Evolutionary conservation across 2,113 vertebrate species (phyloP), one percentile per base, ranked within the genome.

Genomic region (Lophius piscatorius): DNA sequence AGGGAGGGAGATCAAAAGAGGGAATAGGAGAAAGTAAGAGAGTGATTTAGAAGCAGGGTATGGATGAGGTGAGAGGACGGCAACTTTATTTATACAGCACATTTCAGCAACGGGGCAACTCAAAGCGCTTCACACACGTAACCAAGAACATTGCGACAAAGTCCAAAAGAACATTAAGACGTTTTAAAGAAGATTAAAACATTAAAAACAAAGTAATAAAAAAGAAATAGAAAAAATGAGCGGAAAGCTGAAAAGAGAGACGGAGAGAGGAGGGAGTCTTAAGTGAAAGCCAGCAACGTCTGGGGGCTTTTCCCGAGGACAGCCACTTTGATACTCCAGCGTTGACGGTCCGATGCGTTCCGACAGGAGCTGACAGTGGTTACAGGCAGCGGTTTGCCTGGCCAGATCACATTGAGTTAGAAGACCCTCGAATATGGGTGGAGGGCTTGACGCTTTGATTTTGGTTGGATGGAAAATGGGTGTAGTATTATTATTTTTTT

Each of bases 321-420:
- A 64, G 74, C 67, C 71, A n/a, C n/a, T n/a, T n/a, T n/a, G n/a
- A n/a, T n/a, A n/a, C n/a, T n/a, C n/a, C n/a, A n/a, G n/a, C 78
- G 83, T 81, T 85, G 83, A 82, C 82, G 49, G 76, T 83, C 62
- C 79, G 35, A 70, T 78, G 63, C 65, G 42, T 72, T 63, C 34
- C 67, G 76, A 85, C 76, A 78, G 76, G 71, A 63, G 79, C 41
- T 84, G 86, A 86, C 79, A 68, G 81, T 72, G 83, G 81, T 86
- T 86, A 72, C 45, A 70, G 81, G 69, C 78, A 70, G 80, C 18
- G 72, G 82, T 83, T 81, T 78, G 73, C 80, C 78, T 80, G 70
- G 78, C 71, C 72, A 76, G 68, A 71, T 8, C 63, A 70, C 80
- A 83, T 58, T 76, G 80, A 87, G 80, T 85, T 58, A 82, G 69